Evolutionary conservation across 2,113 vertebrate genomes (phyloP).

Genomic region (Bubo bubo): DNA sequence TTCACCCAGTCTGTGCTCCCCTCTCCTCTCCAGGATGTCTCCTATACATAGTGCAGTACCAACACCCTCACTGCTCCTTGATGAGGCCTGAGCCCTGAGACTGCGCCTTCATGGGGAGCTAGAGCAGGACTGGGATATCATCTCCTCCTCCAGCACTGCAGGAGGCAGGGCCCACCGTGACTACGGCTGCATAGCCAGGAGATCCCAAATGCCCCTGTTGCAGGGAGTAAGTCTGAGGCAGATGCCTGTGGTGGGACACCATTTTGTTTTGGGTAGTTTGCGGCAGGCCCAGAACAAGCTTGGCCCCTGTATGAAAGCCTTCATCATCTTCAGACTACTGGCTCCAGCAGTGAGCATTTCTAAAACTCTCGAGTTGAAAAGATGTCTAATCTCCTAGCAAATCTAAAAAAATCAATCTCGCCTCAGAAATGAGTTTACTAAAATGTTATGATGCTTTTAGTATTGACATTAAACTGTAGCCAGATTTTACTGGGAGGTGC

Average conservation of each 20-base stretch:
- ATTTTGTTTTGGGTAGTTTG: neutral
- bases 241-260: neutral
- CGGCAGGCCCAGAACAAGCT: neutral
- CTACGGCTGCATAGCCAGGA: neutral
- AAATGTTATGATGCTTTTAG: conserved; percentile 15
- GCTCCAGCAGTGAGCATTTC: neutral
- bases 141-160: neutral
- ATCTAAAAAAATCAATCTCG: neutral
- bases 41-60: rapidly evolving
- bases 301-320: rapidly evolving
- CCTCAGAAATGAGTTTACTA: neutral
- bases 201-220: neutral
- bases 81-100: neutral
- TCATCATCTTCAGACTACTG: neutral
- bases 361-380: neutral
- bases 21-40: neutral
- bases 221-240: neutral
- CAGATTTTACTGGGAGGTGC: neutral
- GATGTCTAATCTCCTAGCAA: neutral
- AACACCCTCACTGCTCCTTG: neutral
- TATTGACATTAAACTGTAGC: neutral
- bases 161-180: neutral
- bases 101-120: rapidly evolving
- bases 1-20: neutral
- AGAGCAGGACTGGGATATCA: neutral